These are phyloP conservation scores for Patiria miniata DNA, from an alignment of 35 echinoderm and acorn worm species.

Conservation along the genomic window DNA sequence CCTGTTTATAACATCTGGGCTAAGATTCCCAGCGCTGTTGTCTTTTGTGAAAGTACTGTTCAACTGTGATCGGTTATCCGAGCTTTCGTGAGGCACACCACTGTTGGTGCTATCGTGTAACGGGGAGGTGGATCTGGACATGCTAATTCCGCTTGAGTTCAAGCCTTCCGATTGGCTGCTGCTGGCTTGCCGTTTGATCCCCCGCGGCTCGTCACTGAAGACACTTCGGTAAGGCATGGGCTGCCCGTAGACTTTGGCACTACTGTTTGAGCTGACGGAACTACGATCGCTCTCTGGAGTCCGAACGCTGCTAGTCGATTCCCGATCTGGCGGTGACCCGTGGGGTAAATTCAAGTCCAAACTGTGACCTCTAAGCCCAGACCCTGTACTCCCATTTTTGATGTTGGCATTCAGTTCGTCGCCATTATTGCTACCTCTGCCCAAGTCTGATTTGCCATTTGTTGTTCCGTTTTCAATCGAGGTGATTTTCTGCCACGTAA, in stretches of 20 bases:
- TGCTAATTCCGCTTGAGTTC: conserved; percentile 33
- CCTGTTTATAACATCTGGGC: not conserved
- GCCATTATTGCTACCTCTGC: not conserved
- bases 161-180: conserved; percentile 35
- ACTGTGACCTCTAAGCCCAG: not conserved
- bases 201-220: conserved; percentile 26
- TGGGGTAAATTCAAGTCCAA: conserved; percentile 4
- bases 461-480: conserved; percentile 19
- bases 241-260: conserved; percentile 30
- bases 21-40: not conserved
- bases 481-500: conserved; percentile 25
- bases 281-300: conserved; percentile 29
- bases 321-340: not conserved
- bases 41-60: conserved; percentile 24
- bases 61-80: not conserved
- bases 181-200: conserved; percentile 35
- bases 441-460: not conserved
- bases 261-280: not conserved
- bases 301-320: conserved; percentile 21
- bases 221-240: conserved; percentile 42
- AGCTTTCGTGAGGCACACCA: not conserved
- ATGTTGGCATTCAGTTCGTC: conserved; percentile 28
- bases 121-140: conserved; percentile 22
- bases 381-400: not conserved
- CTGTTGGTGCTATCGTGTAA: not conserved